Percentiles rank a stretch among this genome's conserved stretches.
These are phyloP conservation scores for Gila orcuttii DNA, from an alignment of 2,113 vertebrate species.

Conservation along the genomic window DNA sequence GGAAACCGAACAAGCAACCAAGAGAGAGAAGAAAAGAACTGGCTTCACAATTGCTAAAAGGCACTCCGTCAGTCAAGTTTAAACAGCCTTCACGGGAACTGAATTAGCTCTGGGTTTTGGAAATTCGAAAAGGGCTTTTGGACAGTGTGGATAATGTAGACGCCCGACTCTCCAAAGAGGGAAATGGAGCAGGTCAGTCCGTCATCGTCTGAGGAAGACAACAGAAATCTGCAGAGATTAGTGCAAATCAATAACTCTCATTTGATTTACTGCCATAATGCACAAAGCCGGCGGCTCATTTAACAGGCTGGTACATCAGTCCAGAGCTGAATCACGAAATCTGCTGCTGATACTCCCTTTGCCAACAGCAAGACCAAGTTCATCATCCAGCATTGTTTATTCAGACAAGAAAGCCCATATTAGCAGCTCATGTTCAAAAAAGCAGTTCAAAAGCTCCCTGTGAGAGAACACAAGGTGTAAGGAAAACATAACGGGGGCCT, in stretches of 20 bases:
- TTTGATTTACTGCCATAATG: constrained; percentile 22
- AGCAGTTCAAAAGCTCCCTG: constrained; percentile 69
- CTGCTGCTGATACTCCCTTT: neutral
- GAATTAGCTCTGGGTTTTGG: constrained; percentile 10
- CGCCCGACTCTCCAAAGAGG: neutral
- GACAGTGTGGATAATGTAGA: neutral
- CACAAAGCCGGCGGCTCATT: constrained; percentile 7
- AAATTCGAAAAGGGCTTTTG: neutral
- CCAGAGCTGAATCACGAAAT: constrained; percentile 15
- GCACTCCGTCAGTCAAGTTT: neutral
- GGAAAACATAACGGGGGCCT: neutral
- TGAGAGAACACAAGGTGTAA: constrained; percentile 19
- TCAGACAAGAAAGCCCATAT: neutral
- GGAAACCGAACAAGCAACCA: constrained; percentile 15
- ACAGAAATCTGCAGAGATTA: constrained; percentile 8
- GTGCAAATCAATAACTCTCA: constrained; percentile 23
- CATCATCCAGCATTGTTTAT: neutral
- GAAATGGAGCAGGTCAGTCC: neutral
- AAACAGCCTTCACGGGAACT: neutral
- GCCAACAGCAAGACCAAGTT: neutral
- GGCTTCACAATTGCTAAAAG: constrained; percentile 12
- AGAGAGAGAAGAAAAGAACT: neutral
- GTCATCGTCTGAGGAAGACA: constrained; percentile 5
- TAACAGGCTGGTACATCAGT: constrained; percentile 13
- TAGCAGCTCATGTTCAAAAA: constrained; percentile 69